Evolutionary conservation across 64 coral and sea anemone genomes (phyloP), one percentile per base, ranked within the genome.

Genomic region (Montipora foliosa): DNA sequence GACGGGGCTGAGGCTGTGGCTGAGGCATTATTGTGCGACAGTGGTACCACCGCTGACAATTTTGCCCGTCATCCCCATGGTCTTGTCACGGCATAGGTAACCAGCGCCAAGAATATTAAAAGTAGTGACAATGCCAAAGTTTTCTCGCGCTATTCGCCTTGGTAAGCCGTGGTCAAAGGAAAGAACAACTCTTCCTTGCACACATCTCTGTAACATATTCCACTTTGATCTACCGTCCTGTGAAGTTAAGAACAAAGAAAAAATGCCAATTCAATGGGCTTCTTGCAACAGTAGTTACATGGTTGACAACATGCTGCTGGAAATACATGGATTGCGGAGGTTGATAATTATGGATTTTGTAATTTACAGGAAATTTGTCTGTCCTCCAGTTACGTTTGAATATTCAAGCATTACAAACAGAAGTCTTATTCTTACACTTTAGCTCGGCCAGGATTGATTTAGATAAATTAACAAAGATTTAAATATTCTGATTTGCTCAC

Each of bases 101-200:
- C 89, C 16, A 83, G 59, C n/a, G 93, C 59, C 53, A 97, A 80
- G 13, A 97, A 88, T 60, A 97, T 49, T 11, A 97, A 78, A 47
- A 81, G 17, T 5, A 97, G 78, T 5, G 93, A 97, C 17, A 94
- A 70, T 2, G 96, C 96, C 46, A 97, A 51, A 47, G 91, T 89
- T 67, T 97, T 90, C 13, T 97, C 96, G 19, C 78, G 81, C 11
- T 89, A 37, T 75, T 97, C 93, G 10, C 96, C 96, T 83, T 95
- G 93, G 55, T 97, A 97, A 9, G 89, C 78, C 16, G 78, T 74
- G 21, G 96, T 88, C 19, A 97, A 79, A 61, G 93, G 93, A 14
- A 95, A 97, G 75, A 97, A 97, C 60, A 97, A 21, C 48, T 97
- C 96, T 82, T 97, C 96, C 59, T 97, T 97, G 61, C 96, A 97